These are phyloP conservation scores for Alca torda DNA, from an alignment of 2,797 vertebrate species.

Conservation along the genomic window DNA sequence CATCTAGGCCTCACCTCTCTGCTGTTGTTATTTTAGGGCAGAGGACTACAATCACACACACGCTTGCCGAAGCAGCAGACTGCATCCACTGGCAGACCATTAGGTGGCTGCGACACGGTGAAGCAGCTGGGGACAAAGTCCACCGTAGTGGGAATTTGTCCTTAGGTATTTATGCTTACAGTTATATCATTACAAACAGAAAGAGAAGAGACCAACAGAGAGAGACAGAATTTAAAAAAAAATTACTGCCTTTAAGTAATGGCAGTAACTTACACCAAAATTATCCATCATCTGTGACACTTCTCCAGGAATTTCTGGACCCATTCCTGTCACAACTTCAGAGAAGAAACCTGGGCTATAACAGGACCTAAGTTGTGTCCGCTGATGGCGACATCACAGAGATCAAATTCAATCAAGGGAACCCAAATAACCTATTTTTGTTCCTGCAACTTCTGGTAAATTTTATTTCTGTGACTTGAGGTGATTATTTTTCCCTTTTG, in stretches of 20 bases:
- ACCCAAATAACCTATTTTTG: slow-evolving; percentile 30
- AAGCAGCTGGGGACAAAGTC: background rate
- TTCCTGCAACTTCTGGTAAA: slow-evolving; percentile 35
- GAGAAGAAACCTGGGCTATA: background rate
- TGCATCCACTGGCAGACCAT: background rate
- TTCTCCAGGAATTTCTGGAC: slow-evolving; percentile 43
- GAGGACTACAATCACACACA: too few species aligned
- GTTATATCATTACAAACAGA: background rate
- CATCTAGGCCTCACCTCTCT: background rate
- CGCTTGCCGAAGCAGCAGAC: background rate
- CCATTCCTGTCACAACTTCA: slow-evolving; percentile 17
- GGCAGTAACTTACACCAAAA: background rate
- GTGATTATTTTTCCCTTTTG: slow-evolving; percentile 67
- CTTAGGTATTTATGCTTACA: background rate
- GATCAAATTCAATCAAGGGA: slow-evolving; percentile 37
- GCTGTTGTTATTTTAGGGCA: background rate
- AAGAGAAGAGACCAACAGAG: background rate
- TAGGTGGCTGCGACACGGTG: background rate
- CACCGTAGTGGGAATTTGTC: background rate
- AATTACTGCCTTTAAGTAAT: background rate
- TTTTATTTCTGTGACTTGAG: slow-evolving; percentile 57
- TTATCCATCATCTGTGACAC: slow-evolving; percentile 12
- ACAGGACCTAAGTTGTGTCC: background rate
- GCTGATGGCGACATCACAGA: background rate
- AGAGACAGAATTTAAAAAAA: background rate